These are phyloP conservation scores for Macrostomum cliftonense DNA, from an alignment of 2,888 invertebrate species.

Conservation along the genomic window DNA sequence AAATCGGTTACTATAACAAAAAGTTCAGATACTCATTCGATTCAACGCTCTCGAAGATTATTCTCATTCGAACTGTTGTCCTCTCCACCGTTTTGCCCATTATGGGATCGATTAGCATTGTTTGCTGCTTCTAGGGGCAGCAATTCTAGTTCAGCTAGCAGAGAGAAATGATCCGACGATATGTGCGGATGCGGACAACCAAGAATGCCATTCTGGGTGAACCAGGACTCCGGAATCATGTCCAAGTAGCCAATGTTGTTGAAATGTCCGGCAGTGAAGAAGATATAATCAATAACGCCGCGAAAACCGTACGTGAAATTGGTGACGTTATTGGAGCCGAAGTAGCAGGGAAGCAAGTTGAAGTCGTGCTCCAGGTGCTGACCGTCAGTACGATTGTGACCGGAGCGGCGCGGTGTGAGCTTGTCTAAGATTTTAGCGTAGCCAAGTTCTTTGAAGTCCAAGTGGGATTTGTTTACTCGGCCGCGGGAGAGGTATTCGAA, in stretches of 20 bases:
- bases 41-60: too few relatives aligned
- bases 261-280: slow-evolving; percentile 86
- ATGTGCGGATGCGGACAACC: slow-evolving; percentile 94
- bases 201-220: slow-evolving; percentile 73
- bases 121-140: slow-evolving; percentile 14
- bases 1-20: too few relatives aligned
- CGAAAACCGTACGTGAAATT: slow-evolving; percentile 64
- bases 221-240: slow-evolving; percentile 61
- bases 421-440: slow-evolving; percentile 55
- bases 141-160: slow-evolving; percentile 33
- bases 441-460: slow-evolving; percentile 83
- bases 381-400: too few relatives aligned
- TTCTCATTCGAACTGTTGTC: too few relatives aligned
- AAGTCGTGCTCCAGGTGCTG: too few relatives aligned
- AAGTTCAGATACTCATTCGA: too few relatives aligned
- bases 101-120: too few relatives aligned
- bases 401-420: too few relatives aligned
- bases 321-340: too few relatives aligned
- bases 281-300: slow-evolving; percentile 98
- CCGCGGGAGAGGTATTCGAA: slow-evolving; percentile 82
- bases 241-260: slow-evolving; percentile 80
- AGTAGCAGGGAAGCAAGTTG: too few relatives aligned
- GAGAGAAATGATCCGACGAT: slow-evolving; percentile 50
- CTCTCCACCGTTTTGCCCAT: too few relatives aligned
- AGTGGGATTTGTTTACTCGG: slow-evolving; percentile 69